phyloP scores from a whole-genome alignment of 2,113 vertebrate genomes.

The Bos taurus region ARS-UCD2.0 NC_037356.1:9551501-9552000 shows the following conservation, averaged over 20 bases:
- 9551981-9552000: background rate
- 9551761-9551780: constrained; percentile 3
- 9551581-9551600: background rate
- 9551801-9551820: background rate
- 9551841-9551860: background rate
- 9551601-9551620: background rate
- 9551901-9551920: constrained; percentile 7
- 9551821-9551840: background rate
- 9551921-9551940: background rate
- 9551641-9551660: background rate
- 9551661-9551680: background rate
- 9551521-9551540: background rate
- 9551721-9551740: background rate
- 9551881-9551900: background rate
- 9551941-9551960: background rate
- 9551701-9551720: background rate
- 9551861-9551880: background rate
- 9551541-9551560: constrained; percentile 15
- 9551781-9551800: background rate
- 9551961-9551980: constrained; percentile 2
- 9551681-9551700: background rate
- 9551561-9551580: constrained; percentile 3
- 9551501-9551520: background rate
- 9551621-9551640: background rate
- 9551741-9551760: constrained; percentile 15